phyloP scores from a whole-genome alignment of 2,888 invertebrate genomes.

The Fragum fragum region DNA sequence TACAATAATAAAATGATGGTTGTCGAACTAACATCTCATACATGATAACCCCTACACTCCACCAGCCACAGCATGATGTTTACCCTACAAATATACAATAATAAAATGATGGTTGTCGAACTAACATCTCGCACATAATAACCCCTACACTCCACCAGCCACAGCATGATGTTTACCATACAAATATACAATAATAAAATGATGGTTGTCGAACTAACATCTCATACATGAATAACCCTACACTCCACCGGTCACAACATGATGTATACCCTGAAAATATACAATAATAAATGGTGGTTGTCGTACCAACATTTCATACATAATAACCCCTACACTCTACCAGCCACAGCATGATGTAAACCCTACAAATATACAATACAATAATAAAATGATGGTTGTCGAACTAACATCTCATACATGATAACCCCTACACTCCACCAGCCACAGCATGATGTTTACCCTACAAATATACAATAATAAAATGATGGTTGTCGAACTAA shows the following conservation, averaged over 20 bases:
- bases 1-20: not conserved
- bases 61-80: slow-evolving; percentile 94
- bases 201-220: slow-evolving; percentile 96
- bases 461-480: not conserved
- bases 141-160: slow-evolving; percentile 99
- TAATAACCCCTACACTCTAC: slow-evolving; percentile 99
- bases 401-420: slow-evolving; percentile 97
- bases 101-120: slow-evolving; percentile 98
- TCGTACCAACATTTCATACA: slow-evolving; percentile 99
- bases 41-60: slow-evolving; percentile 99
- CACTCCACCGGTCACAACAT: slow-evolving; percentile 99
- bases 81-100: slow-evolving; percentile 87
- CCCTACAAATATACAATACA: too few relatives aligned
- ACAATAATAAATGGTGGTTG: slow-evolving; percentile 95
- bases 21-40: slow-evolving; percentile 98
- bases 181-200: not conserved
- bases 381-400: slow-evolving; percentile 95
- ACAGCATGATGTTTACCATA: not conserved
- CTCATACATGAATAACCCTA: slow-evolving; percentile 99
- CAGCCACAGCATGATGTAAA: slow-evolving; percentile 88
- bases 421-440: slow-evolving; percentile 99
- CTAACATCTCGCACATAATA: slow-evolving; percentile 99
- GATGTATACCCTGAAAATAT: slow-evolving; percentile 85
- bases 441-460: slow-evolving; percentile 85
- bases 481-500: slow-evolving; percentile 90